phyloP scores from a whole-genome alignment of 1,140 invertebrate species.

The Aleiodes sp. region DNA sequence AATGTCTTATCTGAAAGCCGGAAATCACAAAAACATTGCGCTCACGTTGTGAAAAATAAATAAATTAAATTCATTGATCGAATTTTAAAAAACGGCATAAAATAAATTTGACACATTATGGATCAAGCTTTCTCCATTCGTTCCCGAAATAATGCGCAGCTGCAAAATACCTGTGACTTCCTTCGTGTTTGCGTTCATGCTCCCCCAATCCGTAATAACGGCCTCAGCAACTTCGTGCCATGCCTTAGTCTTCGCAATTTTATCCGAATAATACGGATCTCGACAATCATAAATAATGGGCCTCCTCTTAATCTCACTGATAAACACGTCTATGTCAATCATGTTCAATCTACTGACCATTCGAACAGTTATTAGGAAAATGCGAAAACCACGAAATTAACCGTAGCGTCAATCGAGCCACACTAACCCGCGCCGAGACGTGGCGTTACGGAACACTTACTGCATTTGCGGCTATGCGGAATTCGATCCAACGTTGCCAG shows the following conservation, averaged over 20 bases:
- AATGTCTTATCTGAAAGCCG: constrained; percentile 55
- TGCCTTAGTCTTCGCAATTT: constrained; percentile 55
- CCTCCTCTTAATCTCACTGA: constrained; percentile 55
- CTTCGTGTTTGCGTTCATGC: constrained; percentile 49
- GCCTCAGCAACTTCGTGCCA: constrained; percentile 59
- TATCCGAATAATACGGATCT: constrained; percentile 57
- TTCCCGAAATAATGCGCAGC: background rate
- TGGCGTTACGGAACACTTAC: background rate
- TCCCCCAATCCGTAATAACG: constrained; percentile 56
- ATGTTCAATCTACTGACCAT: constrained; percentile 28
- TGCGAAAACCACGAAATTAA: background rate
- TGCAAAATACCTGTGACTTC: constrained; percentile 56
- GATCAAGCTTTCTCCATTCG: too few relatives aligned
- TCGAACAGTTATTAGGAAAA: background rate
- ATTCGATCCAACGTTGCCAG: background rate
- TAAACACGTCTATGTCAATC: constrained; percentile 61
- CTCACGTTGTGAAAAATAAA: background rate
- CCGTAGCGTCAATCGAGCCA: too few relatives aligned
- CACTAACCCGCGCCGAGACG: background rate
- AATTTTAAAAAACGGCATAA: background rate
- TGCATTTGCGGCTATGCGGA: background rate
- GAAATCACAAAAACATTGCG: background rate
- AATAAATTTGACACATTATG: background rate
- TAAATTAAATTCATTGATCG: constrained; percentile 17
- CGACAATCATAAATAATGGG: constrained; percentile 59